Evolutionary conservation across 1,140 invertebrate genomes (phyloP), one percentile per base, ranked within the genome.

Genomic region (Euglossa dilemma): DNA sequence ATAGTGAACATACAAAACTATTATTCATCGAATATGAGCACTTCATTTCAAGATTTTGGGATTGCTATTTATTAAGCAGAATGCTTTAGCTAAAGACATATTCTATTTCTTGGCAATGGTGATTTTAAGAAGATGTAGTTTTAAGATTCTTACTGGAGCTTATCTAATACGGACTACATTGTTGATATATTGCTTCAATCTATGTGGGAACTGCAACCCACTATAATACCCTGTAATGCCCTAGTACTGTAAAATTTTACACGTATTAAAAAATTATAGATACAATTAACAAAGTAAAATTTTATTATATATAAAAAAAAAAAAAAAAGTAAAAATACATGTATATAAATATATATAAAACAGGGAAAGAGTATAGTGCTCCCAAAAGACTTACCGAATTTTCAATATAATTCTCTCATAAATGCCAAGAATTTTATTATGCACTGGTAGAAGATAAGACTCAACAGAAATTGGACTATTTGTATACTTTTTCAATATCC

Each of bases 401-500:
- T 90, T 86, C 43, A 36, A 90, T 88, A 73, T 89, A 85, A 82
- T 90, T 87, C 43, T 85, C 83, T 86, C 72, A 76, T 91, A 89
- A 87, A 82, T 86, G 70, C 66, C 86, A 90, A 89, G 86, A 90
- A 88, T 88, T 85, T 87, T 87, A 82, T 83, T 88, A 89, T 74
- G 82, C 89, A 85, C 63, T 76, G 76, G 80, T 91, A 89, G 73
- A 90, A 88, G 90, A 90, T 90, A 91, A 90, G 59, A 88, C 72
- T 85, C 85, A 85, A 89, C 74, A 84, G 86, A 90, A 85, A 90
- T 89, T 82, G 87, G 89, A 90, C 80, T 89, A 91, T 87, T 89
- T 90, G 87, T 90, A 90, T 90, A 90, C 74, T 90, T 90, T 90
- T 89, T 87, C 87, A 90, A 90, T 89, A 89, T 90, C 90, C 71